Conservation (phyloP, 2,888 invertebrate species). For the Neuroscelio doddi region DNA sequence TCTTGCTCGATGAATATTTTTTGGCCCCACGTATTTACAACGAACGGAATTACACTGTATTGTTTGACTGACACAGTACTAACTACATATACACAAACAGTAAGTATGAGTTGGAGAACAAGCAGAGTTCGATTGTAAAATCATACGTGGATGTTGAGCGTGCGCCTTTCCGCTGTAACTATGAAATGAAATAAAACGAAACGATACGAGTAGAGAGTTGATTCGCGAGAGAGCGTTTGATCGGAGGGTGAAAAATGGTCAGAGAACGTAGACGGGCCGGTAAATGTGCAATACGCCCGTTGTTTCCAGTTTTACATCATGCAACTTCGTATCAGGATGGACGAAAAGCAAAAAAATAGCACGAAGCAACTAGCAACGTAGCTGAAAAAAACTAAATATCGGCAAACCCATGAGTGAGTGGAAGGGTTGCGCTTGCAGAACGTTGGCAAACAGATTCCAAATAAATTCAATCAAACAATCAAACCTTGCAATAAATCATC, state of each 20-base stretch:
- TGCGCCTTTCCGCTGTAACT: constrained; percentile 48
- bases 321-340: constrained; percentile 52
- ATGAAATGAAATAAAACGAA: constrained; percentile 57
- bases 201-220: constrained; percentile 36
- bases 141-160: constrained; percentile 50
- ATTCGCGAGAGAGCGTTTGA: constrained; percentile 19
- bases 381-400: constrained; percentile 60
- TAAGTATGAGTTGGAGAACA: constrained; percentile 13
- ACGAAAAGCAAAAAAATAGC: constrained; percentile 40
- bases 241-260: constrained; percentile 15
- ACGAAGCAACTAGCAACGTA: constrained; percentile 43
- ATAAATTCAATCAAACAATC: constrained; percentile 71
- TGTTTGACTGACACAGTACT: too few relatives aligned
- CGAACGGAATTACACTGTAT: too few relatives aligned
- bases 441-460: constrained; percentile 61
- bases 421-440: constrained; percentile 44
- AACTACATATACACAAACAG: too few relatives aligned
- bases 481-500: constrained; percentile 71
- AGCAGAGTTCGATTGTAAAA: constrained; percentile 55
- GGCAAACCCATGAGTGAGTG: constrained; percentile 41
- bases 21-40: too few relatives aligned
- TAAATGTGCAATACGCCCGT: constrained; percentile 51
- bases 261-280: constrained; percentile 38
- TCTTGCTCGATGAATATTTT: too few relatives aligned
- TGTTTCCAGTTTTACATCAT: constrained; percentile 58